Conservation (phyloP, 2,113 vertebrate genomes). For the Redunca redunca region DNA sequence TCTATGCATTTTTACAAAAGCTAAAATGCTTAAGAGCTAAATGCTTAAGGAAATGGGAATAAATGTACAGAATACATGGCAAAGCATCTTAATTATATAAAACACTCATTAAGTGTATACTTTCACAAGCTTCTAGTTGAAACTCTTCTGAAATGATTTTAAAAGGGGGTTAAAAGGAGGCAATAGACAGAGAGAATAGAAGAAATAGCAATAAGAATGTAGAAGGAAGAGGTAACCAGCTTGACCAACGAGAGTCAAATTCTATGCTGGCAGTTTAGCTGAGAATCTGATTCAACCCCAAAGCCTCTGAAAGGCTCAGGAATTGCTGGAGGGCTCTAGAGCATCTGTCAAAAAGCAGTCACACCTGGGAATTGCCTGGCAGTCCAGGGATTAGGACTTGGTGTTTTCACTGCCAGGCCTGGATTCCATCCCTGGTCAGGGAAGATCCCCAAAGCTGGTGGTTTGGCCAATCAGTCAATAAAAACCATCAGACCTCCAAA, state of each 20-base stretch:
- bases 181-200: not conserved
- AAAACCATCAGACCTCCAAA: not conserved
- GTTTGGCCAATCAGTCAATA: not conserved
- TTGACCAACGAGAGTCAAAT: fast-evolving
- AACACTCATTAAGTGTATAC: not conserved
- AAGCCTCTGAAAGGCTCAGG: not conserved
- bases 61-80: not conserved
- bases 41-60: not conserved
- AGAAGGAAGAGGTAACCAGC: not conserved
- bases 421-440: not conserved
- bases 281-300: not conserved
- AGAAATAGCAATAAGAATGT: not conserved
- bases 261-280: not conserved
- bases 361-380: not conserved
- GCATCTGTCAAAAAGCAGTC: not conserved
- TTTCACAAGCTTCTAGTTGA: not conserved
- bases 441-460: not conserved
- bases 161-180: not conserved
- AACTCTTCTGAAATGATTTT: not conserved
- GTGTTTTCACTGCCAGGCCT: not conserved
- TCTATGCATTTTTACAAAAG: not conserved
- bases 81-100: slow-evolving; percentile 2
- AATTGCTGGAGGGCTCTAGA: not conserved
- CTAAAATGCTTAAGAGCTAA: not conserved
- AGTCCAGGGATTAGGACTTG: not conserved